Evolutionary conservation across 1,140 invertebrate species (phyloP).

Genomic region (Melanaphis sacchari): DNA sequence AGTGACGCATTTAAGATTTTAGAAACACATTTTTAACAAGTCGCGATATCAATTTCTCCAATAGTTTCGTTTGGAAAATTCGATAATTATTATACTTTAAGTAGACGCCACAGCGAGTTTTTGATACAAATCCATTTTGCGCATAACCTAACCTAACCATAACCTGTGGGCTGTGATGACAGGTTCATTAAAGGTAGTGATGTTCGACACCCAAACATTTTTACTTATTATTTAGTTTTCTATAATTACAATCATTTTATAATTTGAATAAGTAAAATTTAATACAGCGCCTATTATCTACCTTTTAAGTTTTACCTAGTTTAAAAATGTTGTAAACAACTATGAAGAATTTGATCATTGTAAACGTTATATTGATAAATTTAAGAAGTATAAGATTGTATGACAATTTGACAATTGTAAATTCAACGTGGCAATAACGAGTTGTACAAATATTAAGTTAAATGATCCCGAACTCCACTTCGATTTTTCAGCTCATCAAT

Average conservation of each 20-base stretch:
- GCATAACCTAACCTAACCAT: too few species aligned
- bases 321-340: too few species aligned
- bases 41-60: too few species aligned
- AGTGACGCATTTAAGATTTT: too few species aligned
- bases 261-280: background rate
- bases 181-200: background rate
- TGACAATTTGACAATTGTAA: background rate
- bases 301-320: background rate
- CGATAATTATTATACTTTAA: background rate
- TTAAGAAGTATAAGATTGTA: background rate
- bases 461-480: too few species aligned
- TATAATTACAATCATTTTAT: background rate
- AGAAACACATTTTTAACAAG: too few species aligned
- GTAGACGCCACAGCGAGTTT: background rate
- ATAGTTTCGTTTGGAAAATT: background rate
- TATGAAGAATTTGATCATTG: too few species aligned
- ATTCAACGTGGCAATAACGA: background rate
- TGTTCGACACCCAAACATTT: background rate
- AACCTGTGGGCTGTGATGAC: background rate
- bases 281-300: background rate
- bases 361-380: too few species aligned
- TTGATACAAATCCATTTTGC: background rate
- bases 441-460: too few species aligned
- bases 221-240: background rate
- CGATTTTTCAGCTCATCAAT: too few species aligned